Evolutionary conservation across 2,888 invertebrate genomes (phyloP), one percentile per base, ranked within the genome.

Genomic region (Limnephilus marmoratus): DNA sequence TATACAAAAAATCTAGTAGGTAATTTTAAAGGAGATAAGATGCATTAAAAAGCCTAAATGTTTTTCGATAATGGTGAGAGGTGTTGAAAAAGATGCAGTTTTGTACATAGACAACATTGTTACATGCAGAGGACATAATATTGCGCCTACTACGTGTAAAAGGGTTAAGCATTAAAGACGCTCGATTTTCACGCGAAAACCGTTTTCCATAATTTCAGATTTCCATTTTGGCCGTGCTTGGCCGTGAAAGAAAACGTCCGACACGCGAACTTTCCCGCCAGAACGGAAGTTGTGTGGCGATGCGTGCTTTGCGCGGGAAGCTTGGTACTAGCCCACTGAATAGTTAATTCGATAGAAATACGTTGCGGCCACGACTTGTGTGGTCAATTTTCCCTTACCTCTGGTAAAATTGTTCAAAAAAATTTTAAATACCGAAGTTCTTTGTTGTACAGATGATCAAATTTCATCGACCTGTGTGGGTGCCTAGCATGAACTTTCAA

Each of bases 191-290:
- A 83, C n/a, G 49, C 83, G n/a, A 41, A 49, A 91, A 29, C 34
- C 24, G 34, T 68, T 88, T 88, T 80, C 34, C 37, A 37, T 80
- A 37, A 45, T 49, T 31, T 41, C 90, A 68, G 90, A 92, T 91
- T 92, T 92, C 92, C 91, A 91, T 92, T 92, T 92, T 91, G 80
- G 41, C 81, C 91, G 91, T 91, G 90, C 91, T 83, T 82, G 93
- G 86, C 91, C 90, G 91, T 90, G 93, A 91, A 91, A 91, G 87
- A 86, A 91, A 93, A 90, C n/a, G 82, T 49, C 68, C 34, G 68
- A 86, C 93, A 93, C 93, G 93, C 93, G 37, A 93, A 93, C 93
- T 93, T 93, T 93, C 93, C 91, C 91, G 81, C 49, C 53, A 24
- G 29, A 83, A 90, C 83, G 49, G 90, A 90, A 81, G 81, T 90